phyloP scores from a whole-genome alignment of 2,113 vertebrate genomes.

The Tachuris rubrigastra region DNA sequence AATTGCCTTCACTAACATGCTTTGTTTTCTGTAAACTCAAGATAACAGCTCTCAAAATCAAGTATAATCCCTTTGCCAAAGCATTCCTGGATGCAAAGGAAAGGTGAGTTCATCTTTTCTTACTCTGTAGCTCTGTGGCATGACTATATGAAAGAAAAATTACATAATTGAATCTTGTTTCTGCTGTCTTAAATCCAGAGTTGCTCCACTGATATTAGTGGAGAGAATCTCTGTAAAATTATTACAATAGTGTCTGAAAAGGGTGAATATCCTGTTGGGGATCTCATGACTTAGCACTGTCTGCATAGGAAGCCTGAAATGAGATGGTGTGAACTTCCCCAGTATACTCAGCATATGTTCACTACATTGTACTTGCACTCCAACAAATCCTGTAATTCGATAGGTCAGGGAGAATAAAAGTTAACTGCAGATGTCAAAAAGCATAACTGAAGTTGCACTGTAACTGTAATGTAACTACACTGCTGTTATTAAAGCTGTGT shows the following conservation, averaged over 20 bases:
- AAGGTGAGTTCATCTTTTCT: slow-evolving; percentile 72
- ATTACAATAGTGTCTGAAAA: background rate
- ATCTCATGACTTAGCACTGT: background rate
- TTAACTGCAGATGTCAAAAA: background rate
- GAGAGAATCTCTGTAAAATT: background rate
- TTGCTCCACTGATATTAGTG: background rate
- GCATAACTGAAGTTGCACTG: background rate
- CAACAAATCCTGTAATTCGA: background rate
- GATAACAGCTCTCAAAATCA: slow-evolving; percentile 99
- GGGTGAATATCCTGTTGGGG: background rate
- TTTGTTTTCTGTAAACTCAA: slow-evolving; percentile 71
- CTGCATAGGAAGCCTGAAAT: background rate
- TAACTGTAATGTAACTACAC: background rate
- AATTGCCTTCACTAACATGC: slow-evolving; percentile 37
- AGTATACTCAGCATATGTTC: fast-evolving
- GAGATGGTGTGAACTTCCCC: background rate
- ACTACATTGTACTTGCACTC: background rate
- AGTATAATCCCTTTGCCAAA: slow-evolving; percentile 98
- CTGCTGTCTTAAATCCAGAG: background rate
- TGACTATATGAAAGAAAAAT: background rate
- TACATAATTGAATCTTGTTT: background rate
- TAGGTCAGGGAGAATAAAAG: background rate
- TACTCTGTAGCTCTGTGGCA: background rate
- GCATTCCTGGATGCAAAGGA: slow-evolving; percentile 97
- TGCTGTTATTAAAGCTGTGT: background rate